Evolutionary conservation across 2,888 invertebrate species (phyloP).

Genomic region (Hemicrepidius hirtus): DNA sequence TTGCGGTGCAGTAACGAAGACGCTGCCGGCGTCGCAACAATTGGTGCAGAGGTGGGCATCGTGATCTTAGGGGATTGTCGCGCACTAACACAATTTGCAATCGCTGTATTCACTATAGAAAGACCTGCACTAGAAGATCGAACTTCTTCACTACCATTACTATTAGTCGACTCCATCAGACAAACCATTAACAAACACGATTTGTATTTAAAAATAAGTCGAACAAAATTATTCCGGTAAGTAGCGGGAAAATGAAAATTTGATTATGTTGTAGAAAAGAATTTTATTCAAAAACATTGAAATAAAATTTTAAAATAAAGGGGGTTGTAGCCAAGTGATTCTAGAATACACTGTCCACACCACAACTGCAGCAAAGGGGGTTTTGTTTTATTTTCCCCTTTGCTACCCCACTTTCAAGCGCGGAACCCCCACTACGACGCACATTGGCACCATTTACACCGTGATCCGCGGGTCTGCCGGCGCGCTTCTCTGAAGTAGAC

Average conservation of each 20-base stretch:
- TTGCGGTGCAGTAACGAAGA: slow-evolving; percentile 72
- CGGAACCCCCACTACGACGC: slow-evolving; percentile 54
- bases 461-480: slow-evolving; percentile 37
- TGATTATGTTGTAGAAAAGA: not conserved
- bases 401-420: slow-evolving; percentile 59
- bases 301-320: not conserved
- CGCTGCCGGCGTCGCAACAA: slow-evolving; percentile 62
- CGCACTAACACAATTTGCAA: slow-evolving; percentile 62
- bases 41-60: slow-evolving; percentile 62
- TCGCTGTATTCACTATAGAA: slow-evolving; percentile 50
- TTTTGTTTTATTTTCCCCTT: slow-evolving; percentile 68
- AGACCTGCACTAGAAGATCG: slow-evolving; percentile 60
- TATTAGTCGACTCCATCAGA: slow-evolving; percentile 63
- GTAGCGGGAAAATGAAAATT: not conserved
- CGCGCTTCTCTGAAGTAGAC: slow-evolving; percentile 21
- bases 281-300: not conserved
- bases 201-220: slow-evolving; percentile 18
- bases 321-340: slow-evolving; percentile 52
- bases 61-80: slow-evolving; percentile 60
- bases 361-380: slow-evolving; percentile 68
- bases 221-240: not conserved
- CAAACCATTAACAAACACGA: slow-evolving; percentile 60
- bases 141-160: slow-evolving; percentile 58
- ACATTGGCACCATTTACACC: slow-evolving; percentile 42
- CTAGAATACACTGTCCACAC: slow-evolving; percentile 63